Percentiles rank a stretch among this genome's conserved stretches.
phyloP scores from a whole-genome alignment of 2,888 invertebrate genomes.

The Onthophagus sagittarius region DNA sequence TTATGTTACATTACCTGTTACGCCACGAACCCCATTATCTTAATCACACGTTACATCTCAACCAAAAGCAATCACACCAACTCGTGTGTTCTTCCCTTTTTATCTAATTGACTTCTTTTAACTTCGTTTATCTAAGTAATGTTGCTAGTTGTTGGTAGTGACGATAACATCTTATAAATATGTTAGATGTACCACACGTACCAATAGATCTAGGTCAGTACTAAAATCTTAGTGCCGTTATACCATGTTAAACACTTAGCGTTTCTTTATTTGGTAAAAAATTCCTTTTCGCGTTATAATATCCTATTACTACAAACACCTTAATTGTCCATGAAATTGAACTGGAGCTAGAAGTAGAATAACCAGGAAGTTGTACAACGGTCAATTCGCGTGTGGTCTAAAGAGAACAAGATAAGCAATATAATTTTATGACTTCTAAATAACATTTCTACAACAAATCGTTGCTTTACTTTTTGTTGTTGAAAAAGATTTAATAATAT shows the following conservation, averaged over 20 bases:
- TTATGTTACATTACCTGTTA: conserved; percentile 10
- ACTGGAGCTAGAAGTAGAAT: neutral
- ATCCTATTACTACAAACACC: neutral
- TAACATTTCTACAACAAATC: neutral
- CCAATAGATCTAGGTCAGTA: too few relatives aligned
- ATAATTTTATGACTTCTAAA: neutral
- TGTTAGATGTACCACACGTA: too few relatives aligned
- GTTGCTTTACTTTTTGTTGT: too few relatives aligned
- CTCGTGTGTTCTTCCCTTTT: neutral
- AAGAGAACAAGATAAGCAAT: neutral
- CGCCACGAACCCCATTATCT: conserved; percentile 5
- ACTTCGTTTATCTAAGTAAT: neutral
- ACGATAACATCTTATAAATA: too few relatives aligned
- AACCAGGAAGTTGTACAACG: neutral
- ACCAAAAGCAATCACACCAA: neutral
- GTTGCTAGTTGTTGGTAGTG: neutral
- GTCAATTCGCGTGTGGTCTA: neutral
- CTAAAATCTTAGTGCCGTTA: too few relatives aligned
- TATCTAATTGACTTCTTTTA: neutral
- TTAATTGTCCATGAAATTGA: neutral
- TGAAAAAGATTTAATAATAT: too few relatives aligned
- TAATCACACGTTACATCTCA: conserved; percentile 3
- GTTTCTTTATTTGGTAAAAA: too few relatives aligned
- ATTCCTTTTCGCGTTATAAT: too few relatives aligned
- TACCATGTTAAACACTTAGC: too few relatives aligned